Evolutionary conservation across 2,113 vertebrate species (phyloP), one percentile per base, ranked within the genome.

Genomic region (Paratilapia polleni): DNA sequence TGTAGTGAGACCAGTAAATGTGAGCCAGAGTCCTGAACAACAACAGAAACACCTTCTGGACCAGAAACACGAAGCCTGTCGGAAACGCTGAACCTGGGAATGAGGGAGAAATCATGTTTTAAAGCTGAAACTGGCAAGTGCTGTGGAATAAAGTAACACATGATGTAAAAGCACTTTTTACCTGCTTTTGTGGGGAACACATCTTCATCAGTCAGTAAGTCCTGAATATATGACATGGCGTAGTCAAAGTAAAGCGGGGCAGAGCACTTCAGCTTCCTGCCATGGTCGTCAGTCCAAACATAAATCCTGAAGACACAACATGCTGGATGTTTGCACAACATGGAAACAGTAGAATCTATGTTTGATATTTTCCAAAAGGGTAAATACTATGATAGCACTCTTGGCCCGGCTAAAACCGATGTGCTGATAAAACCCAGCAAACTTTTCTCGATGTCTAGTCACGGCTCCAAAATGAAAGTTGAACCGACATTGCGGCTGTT

Each of bases 1-100:
- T 86, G 91, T 96, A 97, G 93, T 97, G 97, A n/a, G 91, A 94
- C 83, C 94, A 95, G 91, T 97, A 97, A 88, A 97, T 94, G 88
- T 97, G 97, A 14, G 96, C 95, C 81, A 97, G 93, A 22, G 94
- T 95, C 31, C 96, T 94, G 88, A 96, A 97, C 75, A 96, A 92
- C 78, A 96, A 89, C 88, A 96, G 77, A 87, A 96, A 96, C 74
- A 96, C 95, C 89, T 96, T 97, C 94, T 97, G 96, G 24, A 96
- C 95, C 77, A 96, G 83, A 75, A 96, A 96, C 80, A 95, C 28
- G 36, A 96, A 96, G 38, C 96, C 95, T 3, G 85, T 84, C 0
- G 96, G 96, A 79, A 97, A 97, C 15, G 73, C 80, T 13, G 90
- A 89, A 63, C 94, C 96, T 96, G 81, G 64, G 57, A 81, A 83